A percentile compares a stretch with the other conserved stretches of the same genome.
These are phyloP conservation scores for Microcebus tavaratra DNA, from an alignment of 2,113 vertebrate genomes.

Conservation along the genomic window DNA sequence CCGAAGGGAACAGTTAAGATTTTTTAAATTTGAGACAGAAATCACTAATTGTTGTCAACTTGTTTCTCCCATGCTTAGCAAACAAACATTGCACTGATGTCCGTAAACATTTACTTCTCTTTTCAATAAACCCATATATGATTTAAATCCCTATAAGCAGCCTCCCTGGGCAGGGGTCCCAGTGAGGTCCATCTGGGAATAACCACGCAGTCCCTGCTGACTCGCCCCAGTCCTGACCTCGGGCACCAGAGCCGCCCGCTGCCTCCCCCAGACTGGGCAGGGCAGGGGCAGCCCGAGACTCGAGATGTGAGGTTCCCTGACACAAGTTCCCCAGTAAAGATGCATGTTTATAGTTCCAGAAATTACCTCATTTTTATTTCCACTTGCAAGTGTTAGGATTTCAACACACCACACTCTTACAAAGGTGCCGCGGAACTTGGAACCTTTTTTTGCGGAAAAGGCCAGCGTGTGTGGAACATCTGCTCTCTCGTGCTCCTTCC, in stretches of 20 bases:
- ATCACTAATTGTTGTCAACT: neutral
- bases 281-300: rapidly evolving
- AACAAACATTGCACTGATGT: neutral
- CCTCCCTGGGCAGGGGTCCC: neutral
- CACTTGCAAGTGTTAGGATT: neutral
- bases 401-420: neutral
- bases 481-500: neutral
- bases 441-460: neutral
- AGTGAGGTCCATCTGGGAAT: rapidly evolving
- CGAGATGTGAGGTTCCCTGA: rapidly evolving
- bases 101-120: neutral
- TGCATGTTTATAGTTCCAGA: neutral
- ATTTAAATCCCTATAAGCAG: neutral
- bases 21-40: neutral
- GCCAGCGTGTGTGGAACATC: neutral
- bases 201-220: rapidly evolving
- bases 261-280: rapidly evolving
- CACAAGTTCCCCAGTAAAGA: neutral
- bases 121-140: neutral
- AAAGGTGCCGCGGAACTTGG: neutral
- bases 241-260: rapidly evolving
- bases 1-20: neutral
- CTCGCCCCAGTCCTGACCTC: rapidly evolving
- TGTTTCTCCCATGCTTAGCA: neutral
- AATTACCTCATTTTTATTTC: neutral